Evolutionary conservation across 2,797 vertebrate genomes (phyloP), one percentile per base, ranked within the genome.

Genomic region (Silurus lanzhouensis): DNA sequence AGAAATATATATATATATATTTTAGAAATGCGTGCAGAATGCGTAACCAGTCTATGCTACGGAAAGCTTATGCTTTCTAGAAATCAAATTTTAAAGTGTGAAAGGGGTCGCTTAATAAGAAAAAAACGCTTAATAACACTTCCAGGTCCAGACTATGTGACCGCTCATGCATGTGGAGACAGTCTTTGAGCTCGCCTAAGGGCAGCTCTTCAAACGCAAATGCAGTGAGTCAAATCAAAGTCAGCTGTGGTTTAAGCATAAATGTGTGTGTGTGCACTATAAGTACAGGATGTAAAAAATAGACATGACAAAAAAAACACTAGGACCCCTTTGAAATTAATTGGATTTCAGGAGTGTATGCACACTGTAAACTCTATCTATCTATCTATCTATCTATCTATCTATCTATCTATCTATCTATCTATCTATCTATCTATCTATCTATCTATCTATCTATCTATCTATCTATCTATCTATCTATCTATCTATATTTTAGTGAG

Each of bases 171-270:
- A 71, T 74, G 48, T 72, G 74, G 61, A 82, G 76, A 80, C 71
- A 81, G 82, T 71, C 80, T 84, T 64, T 44, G 67, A 82, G 9
- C 68, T 52, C 71, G 55, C 70, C 85, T 61, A 25, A 71, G 85
- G 88, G 85, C 85, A 81, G 55, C 58, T 61, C 58, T 78, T 61
- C 46, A 81, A 86, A 72, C 64, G 38, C 84, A 82, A 86, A 82
- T 63, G 14, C 48, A 52, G 19, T 78, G 70, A 86, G 70, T 85
- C 70, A 85, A 60, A 44, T 67, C 79, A 27, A 55, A 85, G 64
- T 27, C 64, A 82, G 61, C 55, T 79, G 85, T 84, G 80, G 80
- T 38, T 75, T 58, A 61, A 75, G 63, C 66, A 20, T 20, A 27
- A 27, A 27, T 75, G 71, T 84, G 61, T 84, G 74, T 25, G 75